Conservation (phyloP, 2,797 vertebrate genomes). For the Anas georgica region DNA sequence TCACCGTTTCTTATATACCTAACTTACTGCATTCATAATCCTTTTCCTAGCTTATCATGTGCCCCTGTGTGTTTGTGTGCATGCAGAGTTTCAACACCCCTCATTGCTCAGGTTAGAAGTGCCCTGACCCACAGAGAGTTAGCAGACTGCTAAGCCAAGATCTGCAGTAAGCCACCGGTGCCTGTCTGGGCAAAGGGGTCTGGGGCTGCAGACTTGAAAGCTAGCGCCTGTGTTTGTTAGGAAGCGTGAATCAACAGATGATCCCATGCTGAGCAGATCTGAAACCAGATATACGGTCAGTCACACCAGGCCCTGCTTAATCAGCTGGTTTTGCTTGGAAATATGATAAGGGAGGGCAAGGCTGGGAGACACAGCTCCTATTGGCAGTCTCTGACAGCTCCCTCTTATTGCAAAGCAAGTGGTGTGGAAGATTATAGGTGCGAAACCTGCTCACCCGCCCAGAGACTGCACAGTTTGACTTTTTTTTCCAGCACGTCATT, state of each 20-base stretch:
- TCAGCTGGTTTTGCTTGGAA: slow-evolving; percentile 41
- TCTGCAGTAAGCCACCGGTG: neutral
- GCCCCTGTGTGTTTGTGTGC: neutral
- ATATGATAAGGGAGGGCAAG: neutral
- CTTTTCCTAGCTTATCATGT: neutral
- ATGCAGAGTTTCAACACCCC: neutral
- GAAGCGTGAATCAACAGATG: neutral
- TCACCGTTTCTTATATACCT: neutral
- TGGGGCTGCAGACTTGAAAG: neutral
- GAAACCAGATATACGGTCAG: slow-evolving; percentile 15
- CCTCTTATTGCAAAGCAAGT: slow-evolving; percentile 22
- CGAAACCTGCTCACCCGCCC: neutral
- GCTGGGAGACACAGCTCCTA: neutral
- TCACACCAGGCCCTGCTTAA: slow-evolving; percentile 25
- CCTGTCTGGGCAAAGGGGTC: neutral
- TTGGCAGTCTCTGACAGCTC: slow-evolving; percentile 14
- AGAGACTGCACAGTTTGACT: neutral
- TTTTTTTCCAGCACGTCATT: neutral
- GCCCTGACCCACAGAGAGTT: neutral
- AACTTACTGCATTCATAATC: neutral
- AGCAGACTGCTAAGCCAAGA: neutral
- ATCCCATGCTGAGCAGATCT: neutral
- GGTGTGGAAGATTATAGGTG: neutral
- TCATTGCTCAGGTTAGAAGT: neutral
- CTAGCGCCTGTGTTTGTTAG: neutral